Conservation (phyloP, 2,113 vertebrate species). For the Cyanoderma ruficeps region DNA sequence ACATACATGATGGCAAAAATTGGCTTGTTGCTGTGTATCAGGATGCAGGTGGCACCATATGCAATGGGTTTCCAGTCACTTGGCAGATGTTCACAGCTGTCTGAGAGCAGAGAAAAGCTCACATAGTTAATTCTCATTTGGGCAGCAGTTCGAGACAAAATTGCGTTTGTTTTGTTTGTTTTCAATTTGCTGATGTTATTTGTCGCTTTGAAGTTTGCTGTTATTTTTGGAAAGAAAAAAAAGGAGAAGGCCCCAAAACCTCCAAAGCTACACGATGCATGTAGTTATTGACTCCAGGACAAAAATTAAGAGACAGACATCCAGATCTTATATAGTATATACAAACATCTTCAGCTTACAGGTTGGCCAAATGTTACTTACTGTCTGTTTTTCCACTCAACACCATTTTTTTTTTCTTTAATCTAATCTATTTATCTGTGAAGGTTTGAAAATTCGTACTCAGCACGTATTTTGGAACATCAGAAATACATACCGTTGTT, state of each 20-base stretch:
- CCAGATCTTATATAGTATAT: neutral
- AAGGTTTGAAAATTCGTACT: slow-evolving; percentile 36
- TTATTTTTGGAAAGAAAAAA: neutral
- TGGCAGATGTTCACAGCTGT: slow-evolving; percentile 65
- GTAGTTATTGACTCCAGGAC: neutral
- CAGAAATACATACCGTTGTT: neutral
- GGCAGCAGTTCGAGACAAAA: neutral
- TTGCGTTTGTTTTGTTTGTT: neutral
- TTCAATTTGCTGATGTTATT: neutral
- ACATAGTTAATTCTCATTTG: neutral
- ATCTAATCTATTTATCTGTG: slow-evolving; percentile 51
- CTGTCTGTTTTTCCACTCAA: slow-evolving; percentile 19
- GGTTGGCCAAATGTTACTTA: neutral
- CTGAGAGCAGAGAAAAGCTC: neutral
- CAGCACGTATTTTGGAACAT: slow-evolving; percentile 1
- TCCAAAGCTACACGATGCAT: neutral
- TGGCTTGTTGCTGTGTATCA: neutral
- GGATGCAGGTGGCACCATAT: slow-evolving; percentile 30
- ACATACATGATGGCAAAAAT: neutral
- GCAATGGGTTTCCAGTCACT: neutral
- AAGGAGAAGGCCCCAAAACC: fast-evolving
- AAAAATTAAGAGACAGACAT: neutral
- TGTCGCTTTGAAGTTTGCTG: neutral
- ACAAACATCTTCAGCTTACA: neutral
- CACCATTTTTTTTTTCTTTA: slow-evolving; percentile 14